Base-by-base conservation (phyloP, 2,888 invertebrate species). In the Andrena bicolor region DNA sequence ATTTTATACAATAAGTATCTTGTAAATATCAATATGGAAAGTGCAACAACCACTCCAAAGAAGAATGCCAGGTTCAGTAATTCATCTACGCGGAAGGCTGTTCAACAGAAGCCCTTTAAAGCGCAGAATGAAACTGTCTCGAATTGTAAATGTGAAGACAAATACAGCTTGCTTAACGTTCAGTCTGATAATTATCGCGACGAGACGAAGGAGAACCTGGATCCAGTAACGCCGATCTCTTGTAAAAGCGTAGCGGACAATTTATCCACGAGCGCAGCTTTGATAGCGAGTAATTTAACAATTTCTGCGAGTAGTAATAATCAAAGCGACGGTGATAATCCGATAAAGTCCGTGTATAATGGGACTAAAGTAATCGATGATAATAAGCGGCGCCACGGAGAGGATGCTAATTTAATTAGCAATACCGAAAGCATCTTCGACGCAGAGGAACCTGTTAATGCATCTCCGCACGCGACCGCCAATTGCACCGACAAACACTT, bases 121-220 rank as follows among this genome's bases (percentile, higher is more conserved):
- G n/a, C n/a, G 5, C 56, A 60, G 48, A 41, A 0, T 23, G 80
- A 73, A 60, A 70, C 53, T 64, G 61, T 61, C 0, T 48, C 74
- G 7, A 73, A 56, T 51, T 32, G 58, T 4, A 68, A 7, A 26
- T 28, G 76, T 3, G 85, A 68, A 16, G 63, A 7, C 0, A 73
- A 64, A 13, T 30, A 13, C 5, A 23, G 35, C 58, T 5, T 16
- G 51, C 70, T 61, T 13, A 68, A 20, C 16, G 69, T 73, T 28
- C 51, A 61, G 5, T 23, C 65, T 7, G 23, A 60, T 16, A 65
- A 49, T 66, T 66, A 66, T 32, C 81, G 70, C 1, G 90, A 89
- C 10, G 91, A 91, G 49, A 73, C 87, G n/a, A 92, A 92, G 75
- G 92, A 92, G 83, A 92, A 92, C 86, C 75, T 87, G 10, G 86